Evolutionary conservation across 2,797 vertebrate species (phyloP).

Genomic region (Argyrosomus regius): DNA sequence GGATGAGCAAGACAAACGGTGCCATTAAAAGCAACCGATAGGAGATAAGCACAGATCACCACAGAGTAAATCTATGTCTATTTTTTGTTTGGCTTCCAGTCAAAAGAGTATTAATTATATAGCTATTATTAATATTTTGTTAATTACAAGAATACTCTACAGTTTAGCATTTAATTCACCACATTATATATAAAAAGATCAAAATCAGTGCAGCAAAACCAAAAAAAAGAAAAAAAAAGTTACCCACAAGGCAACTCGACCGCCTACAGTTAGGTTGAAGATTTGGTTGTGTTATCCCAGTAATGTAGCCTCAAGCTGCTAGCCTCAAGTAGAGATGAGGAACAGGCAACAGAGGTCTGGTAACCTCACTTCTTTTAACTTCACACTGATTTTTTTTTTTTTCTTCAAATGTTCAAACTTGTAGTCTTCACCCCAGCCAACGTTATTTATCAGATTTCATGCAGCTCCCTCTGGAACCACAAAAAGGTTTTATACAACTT

Average conservation of each 20-base stretch:
- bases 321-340: not conserved
- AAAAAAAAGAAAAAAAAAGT: no score
- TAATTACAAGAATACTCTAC: not conserved
- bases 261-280: not conserved
- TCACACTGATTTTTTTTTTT: not conserved
- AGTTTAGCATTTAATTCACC: not conserved
- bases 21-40: not conserved
- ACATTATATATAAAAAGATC: no score
- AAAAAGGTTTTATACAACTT: not conserved
- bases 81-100: not conserved
- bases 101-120: no score
- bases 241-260: not conserved
- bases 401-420: not conserved
- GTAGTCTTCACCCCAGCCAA: not conserved
- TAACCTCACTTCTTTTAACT: not conserved
- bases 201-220: not conserved
- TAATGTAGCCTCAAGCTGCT: not conserved
- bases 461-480: not conserved
- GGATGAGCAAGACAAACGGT: not conserved
- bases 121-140: not conserved
- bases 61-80: not conserved
- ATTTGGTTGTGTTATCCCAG: not conserved
- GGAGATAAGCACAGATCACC: no score
- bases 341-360: not conserved
- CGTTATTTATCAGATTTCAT: conserved; percentile 15